Percentiles rank a stretch among this genome's conserved stretches.
Conservation (phyloP, 1,140 invertebrate species). For the Berghia stephanieae region DNA sequence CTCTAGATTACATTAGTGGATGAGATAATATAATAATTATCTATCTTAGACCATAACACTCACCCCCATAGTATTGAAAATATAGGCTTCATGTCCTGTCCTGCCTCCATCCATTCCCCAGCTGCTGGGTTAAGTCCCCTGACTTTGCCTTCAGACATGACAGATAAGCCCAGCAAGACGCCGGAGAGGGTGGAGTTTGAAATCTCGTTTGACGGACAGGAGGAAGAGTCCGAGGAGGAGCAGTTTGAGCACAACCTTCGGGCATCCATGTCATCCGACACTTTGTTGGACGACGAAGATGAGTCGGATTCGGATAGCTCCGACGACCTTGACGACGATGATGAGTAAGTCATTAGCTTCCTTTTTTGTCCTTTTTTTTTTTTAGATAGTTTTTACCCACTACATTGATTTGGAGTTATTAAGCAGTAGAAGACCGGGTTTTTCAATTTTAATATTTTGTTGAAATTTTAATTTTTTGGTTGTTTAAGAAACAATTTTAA, state of each 20-base stretch:
- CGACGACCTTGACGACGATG: no score
- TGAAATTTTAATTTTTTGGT: no score
- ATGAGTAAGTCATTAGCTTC: constrained; percentile 47
- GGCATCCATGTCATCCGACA: constrained; percentile 47
- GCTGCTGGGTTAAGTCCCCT: constrained; percentile 39
- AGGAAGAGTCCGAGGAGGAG: constrained; percentile 73
- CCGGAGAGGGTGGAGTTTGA: constrained; percentile 87
- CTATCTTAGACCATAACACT: no score
- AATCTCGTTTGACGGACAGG: constrained; percentile 69
- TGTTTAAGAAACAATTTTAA: no score
- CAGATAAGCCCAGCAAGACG: constrained; percentile 66
- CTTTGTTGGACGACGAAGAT: constrained; percentile 81
- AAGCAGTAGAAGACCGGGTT: no score
- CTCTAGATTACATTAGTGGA: no score
- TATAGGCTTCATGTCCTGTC: not conserved
- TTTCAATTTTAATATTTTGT: no score
- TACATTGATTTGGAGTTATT: constrained; percentile 24
- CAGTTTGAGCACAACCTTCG: constrained; percentile 60
- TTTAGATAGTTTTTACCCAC: no score
- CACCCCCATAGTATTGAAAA: not conserved
- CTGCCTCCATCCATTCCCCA: not conserved
- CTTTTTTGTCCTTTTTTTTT: no score
- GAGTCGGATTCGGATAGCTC: constrained; percentile 63
- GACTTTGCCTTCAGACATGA: constrained; percentile 34
- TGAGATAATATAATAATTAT: no score